Evolutionary conservation across 2,888 invertebrate species (phyloP).

Genomic region (Spilosoma lubricipeda): DNA sequence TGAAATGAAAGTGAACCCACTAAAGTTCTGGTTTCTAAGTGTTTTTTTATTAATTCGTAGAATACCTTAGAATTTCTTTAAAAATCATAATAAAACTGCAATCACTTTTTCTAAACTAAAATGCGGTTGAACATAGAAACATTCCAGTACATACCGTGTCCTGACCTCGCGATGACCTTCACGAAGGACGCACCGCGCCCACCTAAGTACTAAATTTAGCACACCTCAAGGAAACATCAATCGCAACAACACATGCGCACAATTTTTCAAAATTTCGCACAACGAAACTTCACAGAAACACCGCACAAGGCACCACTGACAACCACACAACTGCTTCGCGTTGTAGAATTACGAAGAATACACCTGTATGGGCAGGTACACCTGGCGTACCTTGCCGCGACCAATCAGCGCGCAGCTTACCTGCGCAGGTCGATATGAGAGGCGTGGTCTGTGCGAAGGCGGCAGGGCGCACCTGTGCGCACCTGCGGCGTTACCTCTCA

Average conservation of each 20-base stretch:
- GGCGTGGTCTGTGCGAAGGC: constrained; percentile 73
- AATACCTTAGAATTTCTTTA: neutral
- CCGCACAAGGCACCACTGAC: constrained; percentile 44
- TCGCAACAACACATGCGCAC: constrained; percentile 84
- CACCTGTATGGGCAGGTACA: constrained; percentile 74
- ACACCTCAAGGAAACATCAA: constrained; percentile 86
- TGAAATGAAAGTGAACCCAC: no score
- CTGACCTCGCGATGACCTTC: constrained; percentile 58
- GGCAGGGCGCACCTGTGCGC: constrained; percentile 69
- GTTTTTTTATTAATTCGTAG: neutral
- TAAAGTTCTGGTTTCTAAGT: no score
- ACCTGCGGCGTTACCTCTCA: constrained; percentile 67
- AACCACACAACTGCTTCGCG: constrained; percentile 53
- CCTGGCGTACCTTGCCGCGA: constrained; percentile 72
- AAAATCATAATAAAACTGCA: neutral
- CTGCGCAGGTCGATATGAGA: constrained; percentile 85
- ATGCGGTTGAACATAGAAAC: neutral
- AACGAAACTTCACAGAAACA: constrained; percentile 46
- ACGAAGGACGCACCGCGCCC: constrained; percentile 74
- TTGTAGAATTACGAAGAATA: constrained; percentile 58
- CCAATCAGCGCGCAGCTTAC: constrained; percentile 84
- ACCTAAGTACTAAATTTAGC: constrained; percentile 81
- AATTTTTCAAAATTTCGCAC: constrained; percentile 56
- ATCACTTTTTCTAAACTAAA: neutral
- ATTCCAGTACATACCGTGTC: constrained; percentile 25